phyloP scores from a whole-genome alignment of 2,888 invertebrate species.

The Dynastes hyllus region DNA sequence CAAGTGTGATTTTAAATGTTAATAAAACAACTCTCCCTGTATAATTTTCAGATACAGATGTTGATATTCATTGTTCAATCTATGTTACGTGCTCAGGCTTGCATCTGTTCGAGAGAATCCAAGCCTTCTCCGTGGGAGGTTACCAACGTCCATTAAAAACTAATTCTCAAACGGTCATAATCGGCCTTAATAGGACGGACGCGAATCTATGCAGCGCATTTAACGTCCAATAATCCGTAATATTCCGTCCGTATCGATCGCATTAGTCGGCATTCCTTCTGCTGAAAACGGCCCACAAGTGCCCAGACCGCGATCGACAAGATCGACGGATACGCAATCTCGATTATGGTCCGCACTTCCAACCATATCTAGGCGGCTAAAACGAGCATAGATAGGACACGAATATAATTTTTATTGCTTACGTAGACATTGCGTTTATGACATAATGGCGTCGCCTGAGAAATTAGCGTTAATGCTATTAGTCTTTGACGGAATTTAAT shows the following conservation, averaged over 20 bases:
- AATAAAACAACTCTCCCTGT: too few relatives aligned
- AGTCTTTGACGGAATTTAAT: neutral
- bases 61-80: too few relatives aligned
- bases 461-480: conserved; percentile 13
- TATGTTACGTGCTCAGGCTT: too few relatives aligned
- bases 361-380: neutral
- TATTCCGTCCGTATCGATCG: neutral
- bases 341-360: neutral
- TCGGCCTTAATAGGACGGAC: conserved; percentile 9
- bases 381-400: neutral
- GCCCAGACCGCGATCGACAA: neutral
- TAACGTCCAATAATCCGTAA: neutral
- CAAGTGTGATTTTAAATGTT: too few relatives aligned
- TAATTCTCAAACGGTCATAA: conserved; percentile 6
- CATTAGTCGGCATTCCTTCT: neutral
- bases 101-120: too few relatives aligned
- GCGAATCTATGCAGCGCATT: neutral
- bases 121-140: too few relatives aligned
- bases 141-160: neutral
- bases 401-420: neutral
- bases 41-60: too few relatives aligned
- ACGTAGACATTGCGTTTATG: neutral
- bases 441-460: conserved; percentile 24
- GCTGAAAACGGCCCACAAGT: conserved; percentile 13
- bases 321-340: neutral